A percentile compares a stretch with the other conserved stretches of the same genome.
phyloP scores from a whole-genome alignment of 2,797 vertebrate species.

The Premnoplex brunnescens region DNA sequence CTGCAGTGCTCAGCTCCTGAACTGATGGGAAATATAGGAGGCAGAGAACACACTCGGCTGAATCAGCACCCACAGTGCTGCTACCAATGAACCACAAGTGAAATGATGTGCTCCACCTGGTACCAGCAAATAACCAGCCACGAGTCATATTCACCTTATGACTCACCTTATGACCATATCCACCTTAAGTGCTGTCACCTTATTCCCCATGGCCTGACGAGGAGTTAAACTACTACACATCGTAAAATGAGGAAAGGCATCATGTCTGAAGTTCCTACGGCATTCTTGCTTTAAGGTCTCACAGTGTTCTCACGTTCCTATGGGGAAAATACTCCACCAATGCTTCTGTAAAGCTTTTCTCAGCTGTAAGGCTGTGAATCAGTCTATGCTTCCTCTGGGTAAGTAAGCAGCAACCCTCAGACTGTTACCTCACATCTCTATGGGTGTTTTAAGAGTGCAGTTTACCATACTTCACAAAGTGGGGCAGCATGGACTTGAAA shows the following conservation, averaged over 20 bases:
- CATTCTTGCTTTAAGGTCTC: neutral
- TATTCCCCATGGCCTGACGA: neutral
- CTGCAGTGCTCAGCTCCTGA: neutral
- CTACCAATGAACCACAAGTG: neutral
- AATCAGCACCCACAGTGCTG: neutral
- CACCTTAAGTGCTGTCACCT: neutral
- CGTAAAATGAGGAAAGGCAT: neutral
- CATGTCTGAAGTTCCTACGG: neutral
- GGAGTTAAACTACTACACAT: neutral
- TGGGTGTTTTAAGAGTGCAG: accelerated
- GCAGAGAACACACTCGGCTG: neutral
- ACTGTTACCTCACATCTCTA: neutral
- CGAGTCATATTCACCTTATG: constrained; percentile 4
- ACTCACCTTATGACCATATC: no score
- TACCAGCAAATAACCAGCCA: neutral
- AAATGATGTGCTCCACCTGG: neutral
- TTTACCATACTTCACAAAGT: neutral
- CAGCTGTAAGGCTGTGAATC: neutral
- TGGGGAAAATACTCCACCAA: neutral
- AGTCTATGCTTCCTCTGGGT: neutral
- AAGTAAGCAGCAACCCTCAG: neutral
- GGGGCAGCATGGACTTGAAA: neutral
- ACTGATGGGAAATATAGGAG: neutral
- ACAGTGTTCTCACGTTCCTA: neutral
- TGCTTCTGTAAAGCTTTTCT: neutral